phyloP scores from a whole-genome alignment of 2,888 invertebrate genomes.

The Leptogaster cylindrica region DNA sequence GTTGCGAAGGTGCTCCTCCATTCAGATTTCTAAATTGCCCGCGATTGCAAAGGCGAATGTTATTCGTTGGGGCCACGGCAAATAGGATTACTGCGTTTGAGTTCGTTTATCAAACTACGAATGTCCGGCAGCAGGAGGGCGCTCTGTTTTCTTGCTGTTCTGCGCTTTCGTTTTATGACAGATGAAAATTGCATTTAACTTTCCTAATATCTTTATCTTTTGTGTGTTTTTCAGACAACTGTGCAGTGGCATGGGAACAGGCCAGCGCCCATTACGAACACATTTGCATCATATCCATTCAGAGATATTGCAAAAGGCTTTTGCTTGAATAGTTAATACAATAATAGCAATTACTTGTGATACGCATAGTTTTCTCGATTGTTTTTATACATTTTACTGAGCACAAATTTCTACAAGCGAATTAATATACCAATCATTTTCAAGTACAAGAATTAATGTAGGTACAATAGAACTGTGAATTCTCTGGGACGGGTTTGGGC shows the following conservation, averaged over 20 bases:
- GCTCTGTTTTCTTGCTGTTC: not conserved
- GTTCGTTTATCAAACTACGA: constrained; percentile 18
- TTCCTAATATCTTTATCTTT: not conserved
- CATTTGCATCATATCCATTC: too few species aligned
- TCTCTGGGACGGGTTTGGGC: too few species aligned
- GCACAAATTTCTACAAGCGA: too few species aligned
- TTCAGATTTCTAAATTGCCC: not conserved
- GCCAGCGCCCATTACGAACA: not conserved
- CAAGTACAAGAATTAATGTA: too few species aligned
- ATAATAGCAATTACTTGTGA: too few species aligned
- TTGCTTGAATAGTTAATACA: too few species aligned
- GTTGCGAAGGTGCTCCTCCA: not conserved
- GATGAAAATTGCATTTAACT: constrained; percentile 15
- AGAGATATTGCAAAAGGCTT: too few species aligned
- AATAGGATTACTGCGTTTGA: not conserved
- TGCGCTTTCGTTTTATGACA: constrained; percentile 33
- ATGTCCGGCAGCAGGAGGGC: not conserved
- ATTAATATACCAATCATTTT: too few species aligned
- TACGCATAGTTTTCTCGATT: too few species aligned
- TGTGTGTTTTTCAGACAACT: not conserved
- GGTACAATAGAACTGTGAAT: too few species aligned
- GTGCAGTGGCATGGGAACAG: not conserved
- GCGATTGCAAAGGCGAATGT: not conserved
- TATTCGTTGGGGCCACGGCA: not conserved
- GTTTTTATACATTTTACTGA: too few species aligned